Evolutionary conservation across 2,888 invertebrate species (phyloP), one percentile per base, ranked within the genome.

Genomic region (Antitype chi): DNA sequence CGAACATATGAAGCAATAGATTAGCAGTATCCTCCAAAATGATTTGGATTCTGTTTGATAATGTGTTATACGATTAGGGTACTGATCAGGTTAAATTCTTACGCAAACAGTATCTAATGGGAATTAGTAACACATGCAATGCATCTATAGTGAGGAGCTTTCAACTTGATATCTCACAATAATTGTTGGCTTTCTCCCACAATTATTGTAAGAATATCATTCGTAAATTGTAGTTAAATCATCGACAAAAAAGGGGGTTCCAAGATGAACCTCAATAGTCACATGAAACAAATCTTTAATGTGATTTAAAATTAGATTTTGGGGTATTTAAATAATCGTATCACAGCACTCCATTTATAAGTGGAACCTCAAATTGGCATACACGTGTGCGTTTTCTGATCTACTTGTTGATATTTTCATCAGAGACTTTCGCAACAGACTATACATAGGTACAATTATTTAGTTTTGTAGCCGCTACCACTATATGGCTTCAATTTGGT

Each of bases 361-460:
- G 32, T 20, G 32, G 11, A 20, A 20, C 60, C 9, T 8, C 11
- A 60, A 32, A 60, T 32, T 23, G 5, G 11, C 11, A 23, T 5
- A 20, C 11, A 32, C 11, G 5, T 11, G 60, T 32, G 23, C 20
- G 28, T 28, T 32, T 32, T 32, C 60, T 32, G 11, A 60, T 0
- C 20, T 0, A 59, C 20, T 59, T 28, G 32, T 60, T 60, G 32
- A 23, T 20, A 60, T 32, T 23, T 32, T 5, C 20, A 32, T 32
- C 9, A 23, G 20, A 20, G 11, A 59, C 3, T 28, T 28, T 28
- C 2, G 28, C 2, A 28, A 59, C 28, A 17, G 20, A 59, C 17
- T 17, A 28, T 76, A 77, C 77, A 66, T 28, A 38, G 38, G 38
- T 38, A 57, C 2, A 49, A 47, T 66, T 15, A 64, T 69, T 64